Evolutionary conservation across 1,140 invertebrate species (phyloP).

Genomic region (Patella vulgata): DNA sequence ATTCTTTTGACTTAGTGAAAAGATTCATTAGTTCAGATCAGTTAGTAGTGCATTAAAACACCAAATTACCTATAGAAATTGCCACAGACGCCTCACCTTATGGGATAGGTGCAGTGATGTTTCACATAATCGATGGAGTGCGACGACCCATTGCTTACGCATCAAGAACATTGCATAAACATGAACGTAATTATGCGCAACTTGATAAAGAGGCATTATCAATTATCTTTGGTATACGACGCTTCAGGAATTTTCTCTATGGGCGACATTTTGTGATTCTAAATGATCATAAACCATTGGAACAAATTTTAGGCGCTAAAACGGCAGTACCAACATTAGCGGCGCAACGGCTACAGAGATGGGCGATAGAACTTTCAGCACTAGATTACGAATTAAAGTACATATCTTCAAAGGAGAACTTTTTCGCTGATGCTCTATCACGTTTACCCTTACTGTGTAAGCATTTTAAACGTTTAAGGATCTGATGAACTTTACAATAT

Average conservation of each 20-base stretch:
- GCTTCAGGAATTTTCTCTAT: constrained; percentile 70
- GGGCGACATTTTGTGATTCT: constrained; percentile 56
- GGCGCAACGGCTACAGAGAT: constrained; percentile 62
- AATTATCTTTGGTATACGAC: constrained; percentile 69
- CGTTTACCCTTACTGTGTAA: constrained; percentile 16
- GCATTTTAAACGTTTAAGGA: too few species aligned
- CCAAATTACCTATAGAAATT: constrained; percentile 57
- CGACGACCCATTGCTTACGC: constrained; percentile 65
- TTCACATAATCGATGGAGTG: constrained; percentile 60
- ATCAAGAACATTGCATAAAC: constrained; percentile 59
- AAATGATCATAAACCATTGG: constrained; percentile 65
- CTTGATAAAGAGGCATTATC: constrained; percentile 71
- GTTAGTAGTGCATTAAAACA: constrained; percentile 63
- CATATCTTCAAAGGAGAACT: constrained; percentile 24
- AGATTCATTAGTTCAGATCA: constrained; percentile 35
- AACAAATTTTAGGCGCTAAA: constrained; percentile 60
- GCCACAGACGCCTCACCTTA: constrained; percentile 68
- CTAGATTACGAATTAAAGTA: constrained; percentile 61
- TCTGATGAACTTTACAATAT: constrained; percentile 2
- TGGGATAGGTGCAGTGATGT: constrained; percentile 68
- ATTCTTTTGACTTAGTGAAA: constrained; percentile 18
- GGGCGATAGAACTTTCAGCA: constrained; percentile 54
- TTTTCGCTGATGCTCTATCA: constrained; percentile 32
- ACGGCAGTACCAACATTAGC: constrained; percentile 45
- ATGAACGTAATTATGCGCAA: constrained; percentile 69